These are phyloP conservation scores for Myotis myotis DNA, from an alignment of 2,797 vertebrate genomes.

Conservation along the genomic window DNA sequence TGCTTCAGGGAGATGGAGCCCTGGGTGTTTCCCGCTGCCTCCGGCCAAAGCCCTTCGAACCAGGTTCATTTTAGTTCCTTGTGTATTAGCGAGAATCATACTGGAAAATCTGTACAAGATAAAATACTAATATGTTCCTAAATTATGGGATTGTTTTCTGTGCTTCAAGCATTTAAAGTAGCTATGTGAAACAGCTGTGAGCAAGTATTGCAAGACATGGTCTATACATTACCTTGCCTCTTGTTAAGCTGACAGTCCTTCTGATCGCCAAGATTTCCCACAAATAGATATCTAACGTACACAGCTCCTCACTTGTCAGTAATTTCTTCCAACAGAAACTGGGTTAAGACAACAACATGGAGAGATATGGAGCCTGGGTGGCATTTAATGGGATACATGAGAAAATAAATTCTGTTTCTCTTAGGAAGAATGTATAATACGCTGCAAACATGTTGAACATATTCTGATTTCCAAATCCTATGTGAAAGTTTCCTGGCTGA, in stretches of 20 bases:
- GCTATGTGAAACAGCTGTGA: slow-evolving; percentile 21
- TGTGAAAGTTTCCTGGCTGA: slow-evolving; percentile 1
- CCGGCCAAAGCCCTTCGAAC: slow-evolving; percentile 28
- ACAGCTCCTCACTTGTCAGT: neutral
- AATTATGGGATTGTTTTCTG: slow-evolving; percentile 67
- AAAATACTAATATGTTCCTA: slow-evolving; percentile 56
- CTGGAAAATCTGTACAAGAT: slow-evolving; percentile 62
- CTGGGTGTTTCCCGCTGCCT: slow-evolving; percentile 53
- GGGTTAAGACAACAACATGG: neutral
- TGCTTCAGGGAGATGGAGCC: slow-evolving; percentile 11
- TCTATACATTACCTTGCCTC: neutral
- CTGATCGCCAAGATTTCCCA: slow-evolving; percentile 35
- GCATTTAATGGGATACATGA: neutral
- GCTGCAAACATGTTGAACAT: neutral
- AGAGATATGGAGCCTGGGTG: neutral
- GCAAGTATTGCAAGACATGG: slow-evolving; percentile 14
- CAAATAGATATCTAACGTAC: neutral
- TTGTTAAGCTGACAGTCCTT: neutral
- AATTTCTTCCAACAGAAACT: slow-evolving; percentile 44
- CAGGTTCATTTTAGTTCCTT: slow-evolving; percentile 36
- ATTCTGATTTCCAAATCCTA: slow-evolving; percentile 28
- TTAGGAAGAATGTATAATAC: neutral
- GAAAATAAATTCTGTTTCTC: neutral
- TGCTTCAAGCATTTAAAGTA: slow-evolving; percentile 45
- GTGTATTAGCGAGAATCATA: slow-evolving; percentile 50